Percentiles rank a stretch among this genome's conserved stretches.
Evolutionary conservation across 2,797 vertebrate genomes (phyloP).

Genomic region (Xerus rutilus): DNA sequence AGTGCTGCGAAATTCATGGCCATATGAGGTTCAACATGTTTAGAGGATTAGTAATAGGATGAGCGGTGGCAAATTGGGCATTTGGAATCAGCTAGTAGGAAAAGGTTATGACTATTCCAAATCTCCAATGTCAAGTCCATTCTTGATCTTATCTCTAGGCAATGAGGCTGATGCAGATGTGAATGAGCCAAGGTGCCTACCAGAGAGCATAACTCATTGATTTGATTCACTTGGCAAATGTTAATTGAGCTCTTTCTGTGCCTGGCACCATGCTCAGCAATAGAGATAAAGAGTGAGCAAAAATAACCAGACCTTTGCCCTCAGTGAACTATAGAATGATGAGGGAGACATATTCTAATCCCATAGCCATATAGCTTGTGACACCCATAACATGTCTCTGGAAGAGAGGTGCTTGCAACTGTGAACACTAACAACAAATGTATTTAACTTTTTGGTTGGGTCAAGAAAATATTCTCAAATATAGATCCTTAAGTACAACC

Average conservation of each 20-base stretch:
- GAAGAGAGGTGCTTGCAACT: background rate
- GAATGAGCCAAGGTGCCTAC: background rate
- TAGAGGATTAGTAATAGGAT: background rate
- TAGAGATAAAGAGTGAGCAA: background rate
- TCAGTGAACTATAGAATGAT: background rate
- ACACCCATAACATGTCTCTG: background rate
- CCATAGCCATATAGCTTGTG: background rate
- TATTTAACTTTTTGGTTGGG: background rate
- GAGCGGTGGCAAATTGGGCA: background rate
- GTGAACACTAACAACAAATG: background rate
- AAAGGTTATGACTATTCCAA: background rate
- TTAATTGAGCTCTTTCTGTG: background rate
- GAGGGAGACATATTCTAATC: background rate
- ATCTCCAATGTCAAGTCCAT: background rate
- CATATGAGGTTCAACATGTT: background rate
- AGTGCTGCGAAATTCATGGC: background rate
- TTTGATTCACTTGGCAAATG: background rate
- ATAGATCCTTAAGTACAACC: background rate
- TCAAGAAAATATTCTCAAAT: background rate
- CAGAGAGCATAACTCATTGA: background rate
- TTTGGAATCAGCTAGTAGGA: background rate
- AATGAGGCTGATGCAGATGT: background rate
- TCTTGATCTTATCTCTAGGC: background rate
- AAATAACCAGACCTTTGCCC: background rate
- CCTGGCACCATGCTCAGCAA: background rate